Evolutionary conservation across 2,888 invertebrate species (phyloP).

Genomic region (Zaprionus lineosus): DNA sequence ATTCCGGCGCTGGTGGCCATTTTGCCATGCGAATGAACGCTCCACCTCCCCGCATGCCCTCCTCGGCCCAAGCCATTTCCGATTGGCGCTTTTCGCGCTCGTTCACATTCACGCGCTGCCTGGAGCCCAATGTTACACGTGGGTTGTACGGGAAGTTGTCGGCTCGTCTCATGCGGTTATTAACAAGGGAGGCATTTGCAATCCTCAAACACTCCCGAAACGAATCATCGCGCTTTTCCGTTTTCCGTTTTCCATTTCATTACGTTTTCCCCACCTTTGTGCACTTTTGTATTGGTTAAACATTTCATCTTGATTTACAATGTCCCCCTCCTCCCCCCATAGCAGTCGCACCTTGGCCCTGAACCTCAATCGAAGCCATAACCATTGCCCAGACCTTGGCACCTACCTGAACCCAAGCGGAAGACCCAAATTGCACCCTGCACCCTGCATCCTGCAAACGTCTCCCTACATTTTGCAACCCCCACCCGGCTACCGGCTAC

Average conservation of each 20-base stretch:
- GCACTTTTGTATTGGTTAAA: slow-evolving; percentile 29
- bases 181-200: slow-evolving; percentile 61
- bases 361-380: not conserved
- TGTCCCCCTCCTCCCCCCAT: not conserved
- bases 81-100: too few relatives aligned
- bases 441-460: too few relatives aligned
- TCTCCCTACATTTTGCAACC: too few relatives aligned
- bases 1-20: slow-evolving; percentile 56
- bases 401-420: too few relatives aligned
- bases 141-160: not conserved
- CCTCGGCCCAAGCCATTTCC: too few relatives aligned
- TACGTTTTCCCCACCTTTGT: slow-evolving; percentile 51
- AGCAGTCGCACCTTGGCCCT: too few relatives aligned
- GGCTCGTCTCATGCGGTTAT: slow-evolving; percentile 44
- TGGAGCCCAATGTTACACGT: too few relatives aligned
- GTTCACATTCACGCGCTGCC: too few relatives aligned
- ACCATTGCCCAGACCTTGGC: too few relatives aligned
- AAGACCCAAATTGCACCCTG: too few relatives aligned
- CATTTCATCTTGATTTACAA: slow-evolving; percentile 38
- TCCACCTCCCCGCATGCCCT: not conserved
- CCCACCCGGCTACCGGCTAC: too few relatives aligned
- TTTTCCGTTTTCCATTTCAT: slow-evolving; percentile 64
- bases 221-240: slow-evolving; percentile 34
- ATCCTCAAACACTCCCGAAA: slow-evolving; percentile 25
- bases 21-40: slow-evolving; percentile 50